Evolutionary conservation across 2,113 vertebrate genomes (phyloP), one percentile per base, ranked within the genome.

Genomic region (Cacatua alba): DNA sequence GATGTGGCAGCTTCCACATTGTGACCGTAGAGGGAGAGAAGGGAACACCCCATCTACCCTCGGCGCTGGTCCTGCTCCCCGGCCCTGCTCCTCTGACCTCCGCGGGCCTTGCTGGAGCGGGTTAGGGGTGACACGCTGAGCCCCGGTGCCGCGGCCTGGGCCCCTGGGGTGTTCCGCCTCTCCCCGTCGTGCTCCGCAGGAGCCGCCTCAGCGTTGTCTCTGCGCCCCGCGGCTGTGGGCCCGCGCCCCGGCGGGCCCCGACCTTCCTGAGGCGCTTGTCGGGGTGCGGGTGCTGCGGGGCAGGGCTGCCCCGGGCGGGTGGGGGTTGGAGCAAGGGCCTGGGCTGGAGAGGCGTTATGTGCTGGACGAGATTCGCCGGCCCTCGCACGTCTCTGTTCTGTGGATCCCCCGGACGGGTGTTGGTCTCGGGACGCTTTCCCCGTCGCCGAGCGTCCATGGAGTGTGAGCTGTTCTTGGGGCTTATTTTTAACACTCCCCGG

Each of bases 141-240:
- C 14, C 17, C n/a, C 33, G 8, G 43, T 46, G 35, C 51, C 31
- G 77, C 57, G 87, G 93, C 95, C 87, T 94, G 78, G 18, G 90
- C 60, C 19, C 39, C 17, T 6, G 74, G 28, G 33, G 39, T 15
- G 59, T 51, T 51, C 62, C 41, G 8, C 31, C 29, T 69, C 19
- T 64, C 37, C n/a, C 39, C n/a, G 11, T 57, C n/a, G 46, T 9
- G 51, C 64, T 89, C 78, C 46, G 33, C 33, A 2, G 83, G 60
- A 46, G 31, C 13, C 37, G 29, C 75, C 41, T 72, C 44, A 15
- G 80, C 71, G 57, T 70, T 24, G 65, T 14, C 51, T 12, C 82
- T 46, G 12, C 41, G 37, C 41, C 65, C 67, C 17, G 67, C 46
- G 51, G 65, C 75, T 46, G 52, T 13, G 82, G 69, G 60, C 37